phyloP scores from a whole-genome alignment of 2,888 invertebrate species.

The Abrostola triplasia region DNA sequence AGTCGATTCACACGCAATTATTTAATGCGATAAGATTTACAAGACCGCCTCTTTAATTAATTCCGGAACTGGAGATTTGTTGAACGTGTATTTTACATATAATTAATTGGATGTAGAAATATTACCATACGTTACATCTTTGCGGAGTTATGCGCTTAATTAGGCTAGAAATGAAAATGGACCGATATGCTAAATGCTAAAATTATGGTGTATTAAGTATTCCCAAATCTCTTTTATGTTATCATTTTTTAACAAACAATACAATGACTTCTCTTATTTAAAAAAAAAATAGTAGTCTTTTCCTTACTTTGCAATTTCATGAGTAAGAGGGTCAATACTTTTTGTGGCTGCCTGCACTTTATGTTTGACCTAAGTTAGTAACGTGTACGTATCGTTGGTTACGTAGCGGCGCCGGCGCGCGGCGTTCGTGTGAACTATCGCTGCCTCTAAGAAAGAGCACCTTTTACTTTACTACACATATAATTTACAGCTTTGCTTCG shows the following conservation, averaged over 20 bases:
- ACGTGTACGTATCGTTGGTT: not conserved
- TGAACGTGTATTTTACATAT: not conserved
- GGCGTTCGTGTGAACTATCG: slow-evolving; percentile 5
- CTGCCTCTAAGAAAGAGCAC: slow-evolving; percentile 8
- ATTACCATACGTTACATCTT: not conserved
- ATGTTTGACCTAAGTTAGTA: not conserved
- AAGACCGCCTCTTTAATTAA: slow-evolving; percentile 1
- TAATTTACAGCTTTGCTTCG: slow-evolving; percentile 21
- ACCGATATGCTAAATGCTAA: too few relatives aligned
- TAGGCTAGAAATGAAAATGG: too few relatives aligned
- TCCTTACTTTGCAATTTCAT: too few relatives aligned
- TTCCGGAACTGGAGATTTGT: not conserved
- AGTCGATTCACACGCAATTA: slow-evolving; percentile 4
- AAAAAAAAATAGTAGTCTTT: too few relatives aligned
- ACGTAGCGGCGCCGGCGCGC: not conserved
- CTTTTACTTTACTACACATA: slow-evolving; percentile 15
- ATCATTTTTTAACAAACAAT: too few relatives aligned
- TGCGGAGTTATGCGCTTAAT: not conserved
- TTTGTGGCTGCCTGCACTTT: not conserved
- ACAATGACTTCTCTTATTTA: too few relatives aligned
- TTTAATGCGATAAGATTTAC: slow-evolving; percentile 2
- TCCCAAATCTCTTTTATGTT: too few relatives aligned
- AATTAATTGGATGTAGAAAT: not conserved
- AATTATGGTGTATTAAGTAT: too few relatives aligned
- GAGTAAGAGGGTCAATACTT: not conserved